phyloP scores from a whole-genome alignment of 2,888 invertebrate species.

The Scotopteryx bipunctaria region DNA sequence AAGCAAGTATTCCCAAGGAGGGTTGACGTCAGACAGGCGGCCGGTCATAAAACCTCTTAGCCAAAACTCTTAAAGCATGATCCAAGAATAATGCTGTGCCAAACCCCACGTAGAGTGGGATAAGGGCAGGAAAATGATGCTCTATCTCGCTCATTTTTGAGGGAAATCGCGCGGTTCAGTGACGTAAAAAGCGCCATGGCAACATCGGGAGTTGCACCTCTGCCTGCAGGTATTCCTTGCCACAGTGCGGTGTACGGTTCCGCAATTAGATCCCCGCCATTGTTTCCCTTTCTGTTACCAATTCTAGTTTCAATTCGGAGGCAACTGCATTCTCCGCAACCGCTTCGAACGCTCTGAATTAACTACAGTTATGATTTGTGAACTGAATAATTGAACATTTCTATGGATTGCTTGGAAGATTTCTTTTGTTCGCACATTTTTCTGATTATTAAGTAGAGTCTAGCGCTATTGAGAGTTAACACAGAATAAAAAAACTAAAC shows the following conservation, averaged over 20 bases:
- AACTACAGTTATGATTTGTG: slow-evolving; percentile 32
- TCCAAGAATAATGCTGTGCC: too few species aligned
- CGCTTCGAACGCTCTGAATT: slow-evolving; percentile 17
- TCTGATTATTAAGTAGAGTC: too few species aligned
- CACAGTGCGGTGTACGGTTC: slow-evolving; percentile 14
- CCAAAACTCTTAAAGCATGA: too few species aligned
- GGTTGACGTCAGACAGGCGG: too few species aligned
- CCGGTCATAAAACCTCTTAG: too few species aligned
- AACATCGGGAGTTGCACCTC: slow-evolving; percentile 2
- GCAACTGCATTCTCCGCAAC: slow-evolving; percentile 48
- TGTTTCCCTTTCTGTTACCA: slow-evolving; percentile 65
- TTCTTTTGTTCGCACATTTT: background rate
- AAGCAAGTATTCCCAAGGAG: too few species aligned
- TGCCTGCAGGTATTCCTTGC: background rate
- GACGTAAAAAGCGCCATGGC: background rate
- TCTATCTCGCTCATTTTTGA: too few species aligned
- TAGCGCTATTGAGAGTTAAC: too few species aligned
- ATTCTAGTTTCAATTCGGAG: slow-evolving; percentile 55
- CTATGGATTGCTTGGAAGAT: background rate
- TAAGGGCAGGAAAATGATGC: too few species aligned
- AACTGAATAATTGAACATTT: slow-evolving; percentile 26
- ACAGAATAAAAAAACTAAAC: too few species aligned
- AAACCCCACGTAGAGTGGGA: too few species aligned
- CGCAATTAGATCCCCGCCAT: slow-evolving; percentile 44
- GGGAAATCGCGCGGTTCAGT: too few species aligned